Conservation (phyloP, 92 coral and sea anemone genomes). For the Bergia puertoricense region DNA sequence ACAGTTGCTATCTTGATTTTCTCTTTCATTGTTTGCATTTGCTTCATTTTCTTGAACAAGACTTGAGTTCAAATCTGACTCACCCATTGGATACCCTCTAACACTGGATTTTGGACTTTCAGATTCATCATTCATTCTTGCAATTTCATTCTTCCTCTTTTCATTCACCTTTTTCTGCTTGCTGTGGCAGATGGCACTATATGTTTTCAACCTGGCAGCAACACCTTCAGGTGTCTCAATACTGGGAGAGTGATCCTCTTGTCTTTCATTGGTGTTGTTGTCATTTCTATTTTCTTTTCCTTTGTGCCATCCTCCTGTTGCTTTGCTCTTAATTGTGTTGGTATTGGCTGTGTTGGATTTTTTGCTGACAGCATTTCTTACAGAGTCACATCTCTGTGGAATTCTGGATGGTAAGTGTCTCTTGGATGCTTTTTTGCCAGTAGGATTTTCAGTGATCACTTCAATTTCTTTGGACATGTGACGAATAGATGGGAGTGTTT, state of each 20-base stretch:
- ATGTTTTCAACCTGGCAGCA: constrained; percentile 76
- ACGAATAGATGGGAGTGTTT: neutral
- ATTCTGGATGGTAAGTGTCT: constrained; percentile 12
- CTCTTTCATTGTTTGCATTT: neutral
- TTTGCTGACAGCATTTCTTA: neutral
- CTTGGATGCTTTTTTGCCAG: neutral
- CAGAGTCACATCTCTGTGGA: neutral
- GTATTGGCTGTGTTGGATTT: neutral
- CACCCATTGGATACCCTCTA: neutral
- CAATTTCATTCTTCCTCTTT: neutral
- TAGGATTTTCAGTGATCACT: neutral
- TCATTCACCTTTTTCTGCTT: constrained; percentile 46
- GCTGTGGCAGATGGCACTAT: constrained; percentile 71
- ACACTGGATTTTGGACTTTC: constrained; percentile 18
- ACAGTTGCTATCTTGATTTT: constrained; percentile 1
- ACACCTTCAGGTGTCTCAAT: constrained; percentile 50
- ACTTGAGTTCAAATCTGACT: neutral
- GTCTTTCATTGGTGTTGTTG: neutral
- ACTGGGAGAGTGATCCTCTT: neutral
- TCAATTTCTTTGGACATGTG: neutral
- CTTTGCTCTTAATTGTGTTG: neutral
- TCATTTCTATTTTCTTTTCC: constrained; percentile 1
- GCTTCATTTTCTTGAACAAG: neutral
- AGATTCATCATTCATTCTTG: neutral
- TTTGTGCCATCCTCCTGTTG: neutral